Base-by-base conservation (phyloP, 2,113 vertebrate genomes). In the Spilogale gracilis region DNA sequence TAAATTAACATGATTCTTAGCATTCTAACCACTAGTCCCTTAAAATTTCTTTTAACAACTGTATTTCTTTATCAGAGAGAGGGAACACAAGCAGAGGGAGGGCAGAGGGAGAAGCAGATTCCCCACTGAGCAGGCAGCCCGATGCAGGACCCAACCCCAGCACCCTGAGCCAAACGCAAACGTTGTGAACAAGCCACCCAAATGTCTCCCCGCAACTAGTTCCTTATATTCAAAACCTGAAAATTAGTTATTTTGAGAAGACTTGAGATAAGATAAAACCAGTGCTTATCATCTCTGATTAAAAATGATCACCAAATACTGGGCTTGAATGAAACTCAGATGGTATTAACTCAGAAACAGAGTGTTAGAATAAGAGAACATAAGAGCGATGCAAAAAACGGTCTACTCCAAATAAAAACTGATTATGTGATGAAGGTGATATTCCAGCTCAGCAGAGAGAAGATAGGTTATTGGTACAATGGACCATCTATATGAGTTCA, bases 181-280 rank as follows among this genome's bases (percentile, higher is more conserved):
- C 2, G 13, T 13, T 67, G 38, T 38, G 38, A 38, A 38, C 38
- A 13, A 67, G 13, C 63, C 63, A 67, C 63, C 63, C 63, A 67
- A 30, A 30, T 2, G 0, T 67, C 30, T 6, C 63, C 52, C 63
- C 38, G 38, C 38, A 38, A 92, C 12, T 27, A 6, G 3, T 45
- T 30, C 52, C 80, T 71, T 91, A 6, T 13, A 73, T 48, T 89
- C 79, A 83, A 85, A 86, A 38, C 16, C 16, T 56, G 30, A 78
- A 50, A 48, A 54, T 56, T 45, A 61, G 38, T 78, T 87, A 71
- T 56, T 92, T 82, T 83, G 27, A 94, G 4, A 95, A 87, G 30
- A 69, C 45, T 58, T 85, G 52, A 96, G 43, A 71, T 38, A 78
- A 91, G 78, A 84, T 61, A 84, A 94, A 93, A 94, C 38, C 73